A percentile compares a stretch with the other conserved stretches of the same genome.
Evolutionary conservation across 2,113 vertebrate species (phyloP).

Genomic region (Albula goreensis): DNA sequence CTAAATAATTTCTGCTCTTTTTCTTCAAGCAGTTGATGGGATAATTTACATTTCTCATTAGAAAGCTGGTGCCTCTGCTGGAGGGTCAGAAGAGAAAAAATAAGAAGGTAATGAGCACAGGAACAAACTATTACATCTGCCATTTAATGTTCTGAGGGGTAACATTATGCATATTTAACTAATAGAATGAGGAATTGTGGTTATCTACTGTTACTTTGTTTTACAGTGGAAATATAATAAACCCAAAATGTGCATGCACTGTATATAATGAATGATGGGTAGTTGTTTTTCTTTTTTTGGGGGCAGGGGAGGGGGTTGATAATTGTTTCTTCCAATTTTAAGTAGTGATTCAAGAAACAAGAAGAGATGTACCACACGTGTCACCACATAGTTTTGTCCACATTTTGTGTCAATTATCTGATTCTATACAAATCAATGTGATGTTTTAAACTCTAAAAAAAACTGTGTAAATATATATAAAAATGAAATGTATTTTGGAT

Average conservation of each 20-base stretch:
- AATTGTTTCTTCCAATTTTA: conserved; percentile 14
- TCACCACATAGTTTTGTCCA: too few relatives aligned
- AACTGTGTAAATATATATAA: not conserved
- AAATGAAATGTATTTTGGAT: conserved; percentile 23
- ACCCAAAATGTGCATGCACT: conserved; percentile 62
- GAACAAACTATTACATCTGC: conserved; percentile 95
- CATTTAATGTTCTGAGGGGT: conserved; percentile 77
- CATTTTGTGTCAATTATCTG: too few relatives aligned
- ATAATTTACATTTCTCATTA: conserved; percentile 99
- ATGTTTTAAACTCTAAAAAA: too few relatives aligned
- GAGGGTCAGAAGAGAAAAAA: conserved; percentile 84
- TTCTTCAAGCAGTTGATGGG: conserved; percentile 55
- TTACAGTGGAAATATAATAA: conserved; percentile 71
- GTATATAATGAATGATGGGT: conserved; percentile 65
- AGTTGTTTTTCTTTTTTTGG: not conserved
- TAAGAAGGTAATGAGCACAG: conserved; percentile 87
- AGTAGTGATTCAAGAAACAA: not conserved
- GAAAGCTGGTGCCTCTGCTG: conserved; percentile 84
- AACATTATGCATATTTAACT: conserved; percentile 80
- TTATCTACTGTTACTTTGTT: conserved; percentile 73
- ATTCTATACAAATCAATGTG: too few relatives aligned
- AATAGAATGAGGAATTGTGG: conserved; percentile 78
- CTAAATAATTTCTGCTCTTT: conserved; percentile 52
- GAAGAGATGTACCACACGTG: not conserved
- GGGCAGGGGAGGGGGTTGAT: not conserved